phyloP scores from a whole-genome alignment of 2,888 invertebrate genomes.

The Deilephila porcellus region DNA sequence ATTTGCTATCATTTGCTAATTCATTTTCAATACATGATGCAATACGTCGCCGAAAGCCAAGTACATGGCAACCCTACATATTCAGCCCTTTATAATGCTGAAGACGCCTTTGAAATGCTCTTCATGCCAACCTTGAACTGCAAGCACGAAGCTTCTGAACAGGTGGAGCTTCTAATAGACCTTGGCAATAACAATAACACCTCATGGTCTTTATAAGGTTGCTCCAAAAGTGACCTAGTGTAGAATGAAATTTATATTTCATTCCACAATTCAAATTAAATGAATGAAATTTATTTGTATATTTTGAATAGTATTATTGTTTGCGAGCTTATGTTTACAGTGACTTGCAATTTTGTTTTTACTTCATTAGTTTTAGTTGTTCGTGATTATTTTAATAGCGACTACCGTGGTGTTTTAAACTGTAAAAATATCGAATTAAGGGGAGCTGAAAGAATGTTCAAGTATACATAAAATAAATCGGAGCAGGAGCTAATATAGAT shows the following conservation, averaged over 20 bases:
- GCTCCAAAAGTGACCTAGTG: not conserved
- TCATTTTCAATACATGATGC: not conserved
- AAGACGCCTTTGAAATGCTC: conserved; percentile 14
- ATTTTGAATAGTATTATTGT: not conserved
- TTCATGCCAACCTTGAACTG: conserved; percentile 5
- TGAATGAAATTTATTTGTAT: too few species aligned
- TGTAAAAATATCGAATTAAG: too few species aligned
- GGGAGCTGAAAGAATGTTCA: too few species aligned
- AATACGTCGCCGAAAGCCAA: not conserved
- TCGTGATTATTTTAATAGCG: too few species aligned
- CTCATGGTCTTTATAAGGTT: not conserved
- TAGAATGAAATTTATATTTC: not conserved
- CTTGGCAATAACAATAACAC: not conserved
- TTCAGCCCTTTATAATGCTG: not conserved
- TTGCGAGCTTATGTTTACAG: not conserved
- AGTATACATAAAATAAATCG: too few species aligned
- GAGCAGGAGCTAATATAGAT: too few species aligned
- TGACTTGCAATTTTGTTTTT: not conserved
- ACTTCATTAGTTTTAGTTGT: too few species aligned
- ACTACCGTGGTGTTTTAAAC: not conserved
- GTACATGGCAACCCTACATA: conserved; percentile 1
- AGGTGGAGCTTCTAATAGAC: not conserved
- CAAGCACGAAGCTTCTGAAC: not conserved
- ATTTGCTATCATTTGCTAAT: too few species aligned
- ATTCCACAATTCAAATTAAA: not conserved